Percentiles rank a stretch among this genome's conserved stretches.
phyloP scores from a whole-genome alignment of 2,888 invertebrate genomes.

The Oasisia sp. region DNA sequence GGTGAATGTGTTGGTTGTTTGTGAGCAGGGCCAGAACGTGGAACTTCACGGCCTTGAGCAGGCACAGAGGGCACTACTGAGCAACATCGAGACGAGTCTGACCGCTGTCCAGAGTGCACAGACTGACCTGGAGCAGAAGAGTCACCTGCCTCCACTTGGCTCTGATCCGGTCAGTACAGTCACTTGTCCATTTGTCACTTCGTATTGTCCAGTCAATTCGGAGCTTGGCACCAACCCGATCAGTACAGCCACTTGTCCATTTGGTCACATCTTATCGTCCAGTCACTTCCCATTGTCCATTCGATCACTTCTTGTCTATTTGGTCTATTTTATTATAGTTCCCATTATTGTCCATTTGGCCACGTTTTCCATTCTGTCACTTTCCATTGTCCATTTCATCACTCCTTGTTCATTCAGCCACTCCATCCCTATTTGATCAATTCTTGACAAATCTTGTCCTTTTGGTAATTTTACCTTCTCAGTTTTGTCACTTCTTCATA shows the following conservation, averaged over 20 bases:
- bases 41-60: slow-evolving; percentile 70
- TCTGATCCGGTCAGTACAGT: slow-evolving; percentile 57
- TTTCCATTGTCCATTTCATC: not conserved
- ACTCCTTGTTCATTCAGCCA: too few species aligned
- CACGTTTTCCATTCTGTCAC: not conserved
- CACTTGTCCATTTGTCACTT: not conserved
- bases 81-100: slow-evolving; percentile 89
- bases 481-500: too few species aligned
- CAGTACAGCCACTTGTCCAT: slow-evolving; percentile 39
- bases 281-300: not conserved
- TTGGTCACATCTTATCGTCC: not conserved
- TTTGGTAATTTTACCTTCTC: too few species aligned
- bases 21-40: slow-evolving; percentile 77
- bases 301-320: not conserved
- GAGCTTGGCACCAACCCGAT: slow-evolving; percentile 61
- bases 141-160: slow-evolving; percentile 72
- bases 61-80: slow-evolving; percentile 90
- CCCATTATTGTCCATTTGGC: not conserved
- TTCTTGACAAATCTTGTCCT: too few species aligned
- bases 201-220: too few species aligned
- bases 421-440: too few species aligned
- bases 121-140: slow-evolving; percentile 74
- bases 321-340: too few species aligned
- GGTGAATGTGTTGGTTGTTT: not conserved
- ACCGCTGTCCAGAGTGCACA: slow-evolving; percentile 89